Evolutionary conservation across 2,888 invertebrate species (phyloP), one percentile per base, ranked within the genome.

Genomic region (Philereme transversata): DNA sequence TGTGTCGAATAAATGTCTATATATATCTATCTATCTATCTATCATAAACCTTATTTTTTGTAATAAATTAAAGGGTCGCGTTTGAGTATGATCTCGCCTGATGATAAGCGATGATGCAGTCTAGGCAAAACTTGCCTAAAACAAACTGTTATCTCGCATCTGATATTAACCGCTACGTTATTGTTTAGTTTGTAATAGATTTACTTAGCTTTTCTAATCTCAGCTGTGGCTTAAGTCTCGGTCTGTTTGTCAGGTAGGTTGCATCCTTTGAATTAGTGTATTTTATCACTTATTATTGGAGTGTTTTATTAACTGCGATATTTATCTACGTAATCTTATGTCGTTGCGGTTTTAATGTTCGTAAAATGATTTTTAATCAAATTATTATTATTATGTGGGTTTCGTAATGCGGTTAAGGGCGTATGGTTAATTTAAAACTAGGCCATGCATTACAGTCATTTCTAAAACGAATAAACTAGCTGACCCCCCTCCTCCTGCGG

Each of bases 201-300:
- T 55, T 1, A 9, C 6, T 33, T 22, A 60, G 55, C 60, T 51
- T 3, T 33, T n/a, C 3, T 38, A 22, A 43, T 35, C 5, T 51
- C 5, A 10, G 47, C 68, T 65, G 68, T 74, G 43, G 69, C 64
- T 60, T 69, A 71, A 69, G 84, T 81, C 67, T 69, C 82, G 86
- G 75, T 85, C 86, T 87, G 83, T 69, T 86, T 82, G 69, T 5
- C 73, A 79, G 70, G 56, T 72, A 82, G 84, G 83, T 77, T 78
- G 73, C 74, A 84, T 86, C 85, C 85, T 87, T 80, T 75, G 46
- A 67, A 66, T 68, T 63, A 49, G 56, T 58, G 57, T 71, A 68
- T 67, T 68, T 66, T 62, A 71, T 64, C 55, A 67, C 64, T 66
- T 62, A 59, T 61, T 67, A 68, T 69, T 66, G 60, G 54, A 65